Evolutionary conservation across 2,888 invertebrate species (phyloP), one percentile per base, ranked within the genome.

Genomic region (Drosophila demipolita): DNA sequence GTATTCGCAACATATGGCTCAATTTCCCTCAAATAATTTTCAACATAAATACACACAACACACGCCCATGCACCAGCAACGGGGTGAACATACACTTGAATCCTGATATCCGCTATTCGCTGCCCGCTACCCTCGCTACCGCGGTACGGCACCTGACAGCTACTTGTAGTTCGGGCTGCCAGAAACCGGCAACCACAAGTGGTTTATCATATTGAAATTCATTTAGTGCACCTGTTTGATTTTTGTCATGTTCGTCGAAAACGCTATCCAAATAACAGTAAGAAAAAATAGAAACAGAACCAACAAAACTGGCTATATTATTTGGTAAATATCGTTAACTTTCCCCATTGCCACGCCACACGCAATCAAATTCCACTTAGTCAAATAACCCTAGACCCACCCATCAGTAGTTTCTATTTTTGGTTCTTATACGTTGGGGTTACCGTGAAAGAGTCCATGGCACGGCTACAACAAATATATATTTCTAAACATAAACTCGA

Each of bases 191-290:
- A 86, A 92, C 92, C 91, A 87, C 91, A 91, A 92, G 91, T 89
- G 89, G 91, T 91, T 91, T 89, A 84, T 83, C 71, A 81, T 86
- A 90, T 83, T 81, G 84, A 88, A 91, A 89, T 90, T 91, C 87
- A 92, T 91, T 92, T 90, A 82, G 77, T 91, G 84, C 91, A 91
- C 91, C 91, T 91, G 91, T 91, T 92, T 91, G 91, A 88, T 90
- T 92, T 91, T 90, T 63, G 61, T 77, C 58, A 60, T 82, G 52
- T 59, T 66, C 20, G 23, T 45, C 26, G n/a, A 26, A 54, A 54
- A 54, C 36, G 26, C 26, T 26, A 55, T 12, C 26, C 38, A 38
- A 38, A 55, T 38, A 55, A 26, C 17, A 23, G 11, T 12, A 38
- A 26, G 26, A 23, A 38, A 32, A 53, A 38, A 63, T 48, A 36